Conservation (phyloP, 2,888 invertebrate species). For the Mantis religiosa region DNA sequence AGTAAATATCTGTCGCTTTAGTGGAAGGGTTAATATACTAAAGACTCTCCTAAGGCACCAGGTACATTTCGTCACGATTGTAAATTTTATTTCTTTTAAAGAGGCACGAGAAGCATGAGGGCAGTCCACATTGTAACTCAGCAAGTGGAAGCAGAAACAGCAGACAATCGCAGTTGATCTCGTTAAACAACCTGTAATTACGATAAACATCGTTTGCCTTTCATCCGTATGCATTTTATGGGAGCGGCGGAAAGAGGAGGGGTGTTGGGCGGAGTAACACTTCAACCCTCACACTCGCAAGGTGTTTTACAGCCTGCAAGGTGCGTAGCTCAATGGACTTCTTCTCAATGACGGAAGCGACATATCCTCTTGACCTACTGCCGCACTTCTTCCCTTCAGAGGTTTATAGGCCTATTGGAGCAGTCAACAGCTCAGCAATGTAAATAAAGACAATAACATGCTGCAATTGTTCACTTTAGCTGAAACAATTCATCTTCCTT, state of each 20-base stretch:
- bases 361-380: background rate
- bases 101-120: background rate
- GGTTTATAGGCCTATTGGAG: no score
- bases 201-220: constrained; percentile 12
- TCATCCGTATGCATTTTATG: background rate
- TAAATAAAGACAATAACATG: no score
- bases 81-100: background rate
- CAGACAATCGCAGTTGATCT: background rate
- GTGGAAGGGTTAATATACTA: no score
- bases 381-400: no score
- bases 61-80: background rate
- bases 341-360: background rate
- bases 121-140: background rate
- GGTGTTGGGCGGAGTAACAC: background rate
- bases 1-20: no score
- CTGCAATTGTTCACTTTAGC: no score
- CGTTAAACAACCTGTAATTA: constrained; percentile 15
- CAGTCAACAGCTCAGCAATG: no score
- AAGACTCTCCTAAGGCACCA: no score
- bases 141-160: background rate
- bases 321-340: background rate
- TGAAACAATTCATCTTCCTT: no score
- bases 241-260: background rate
- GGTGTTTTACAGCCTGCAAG: background rate
- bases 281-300: background rate